These are phyloP conservation scores for Montifringilla adamsi DNA, from an alignment of 2,113 vertebrate genomes.

Conservation along the genomic window DNA sequence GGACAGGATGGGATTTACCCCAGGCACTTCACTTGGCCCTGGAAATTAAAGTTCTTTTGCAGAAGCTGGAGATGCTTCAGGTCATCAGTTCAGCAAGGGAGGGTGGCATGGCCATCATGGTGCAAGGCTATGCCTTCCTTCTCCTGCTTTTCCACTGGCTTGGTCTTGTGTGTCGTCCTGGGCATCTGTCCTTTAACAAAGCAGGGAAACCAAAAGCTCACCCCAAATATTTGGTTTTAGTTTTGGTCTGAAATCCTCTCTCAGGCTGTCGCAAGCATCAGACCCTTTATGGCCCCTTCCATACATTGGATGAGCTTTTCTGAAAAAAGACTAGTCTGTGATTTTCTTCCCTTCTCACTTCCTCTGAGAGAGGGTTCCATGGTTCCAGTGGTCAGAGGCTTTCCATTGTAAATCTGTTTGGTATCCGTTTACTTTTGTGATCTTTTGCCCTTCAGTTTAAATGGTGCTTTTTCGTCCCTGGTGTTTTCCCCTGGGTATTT, in stretches of 20 bases:
- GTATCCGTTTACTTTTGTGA: background rate
- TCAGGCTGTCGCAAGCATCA: background rate
- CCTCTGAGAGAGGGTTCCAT: background rate
- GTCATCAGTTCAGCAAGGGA: background rate
- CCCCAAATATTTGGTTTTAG: background rate
- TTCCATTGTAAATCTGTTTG: background rate
- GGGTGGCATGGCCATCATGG: background rate
- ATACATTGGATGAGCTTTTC: background rate
- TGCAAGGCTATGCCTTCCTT: background rate
- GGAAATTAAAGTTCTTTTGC: background rate
- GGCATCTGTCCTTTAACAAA: background rate
- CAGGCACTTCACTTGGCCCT: background rate
- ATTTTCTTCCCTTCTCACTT: background rate
- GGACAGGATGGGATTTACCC: background rate
- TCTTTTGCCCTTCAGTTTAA: conserved; percentile 11
- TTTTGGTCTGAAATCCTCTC: background rate
- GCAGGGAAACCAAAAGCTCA: background rate
- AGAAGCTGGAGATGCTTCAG: background rate
- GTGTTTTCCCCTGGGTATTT: background rate
- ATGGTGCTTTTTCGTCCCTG: background rate
- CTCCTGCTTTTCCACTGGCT: background rate
- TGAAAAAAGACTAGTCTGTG: background rate
- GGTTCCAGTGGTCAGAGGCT: background rate
- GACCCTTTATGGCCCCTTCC: background rate
- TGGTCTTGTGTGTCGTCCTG: background rate